Evolutionary conservation across 2,888 invertebrate species (phyloP), one percentile per base, ranked within the genome.

Genomic region (Amblyjoppa fuscipennis): DNA sequence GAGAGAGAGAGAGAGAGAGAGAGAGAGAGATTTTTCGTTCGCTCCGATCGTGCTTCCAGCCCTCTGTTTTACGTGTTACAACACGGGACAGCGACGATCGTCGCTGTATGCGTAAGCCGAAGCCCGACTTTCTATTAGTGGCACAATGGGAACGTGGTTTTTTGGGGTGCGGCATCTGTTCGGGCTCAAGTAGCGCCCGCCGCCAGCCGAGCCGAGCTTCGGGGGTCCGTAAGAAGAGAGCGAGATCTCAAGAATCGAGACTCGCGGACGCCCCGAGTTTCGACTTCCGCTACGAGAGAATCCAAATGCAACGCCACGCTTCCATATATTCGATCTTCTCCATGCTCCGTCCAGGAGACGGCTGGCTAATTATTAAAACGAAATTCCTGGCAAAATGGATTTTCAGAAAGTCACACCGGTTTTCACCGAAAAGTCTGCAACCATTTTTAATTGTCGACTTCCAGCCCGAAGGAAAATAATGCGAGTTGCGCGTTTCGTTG

Each of bases 151-250:
- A 91, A 90, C 89, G 90, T 90, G 90, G 91, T 91, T 91, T 92
- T 89, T 90, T 89, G 89, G 89, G 89, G 85, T 88, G 90, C 87
- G 90, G 91, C 94, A 94, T 93, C 94, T 94, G 94, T 93, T 94
- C 86, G 91, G 87, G 92, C 92, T 94, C 94, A 93, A 93, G 93
- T 94, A 91, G 92, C 93, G 89, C 84, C 80, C 83, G 81, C 77
- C 75, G 64, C 70, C 79, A 49, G 81, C 83, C 69, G 78, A 78
- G 75, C 77, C 71, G 53, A 85, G 74, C 73, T 66, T 71, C 76
- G 31, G 82, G 84, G 83, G 78, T 81, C 76, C 79, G 34, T 71
- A 49, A 51, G 45, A 13, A 74, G 34, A 34, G 11, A 20, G 28
- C 51, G 74, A 61, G 34, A 75, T 82, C 75, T 76, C 51, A 34